Evolutionary conservation across 2,888 invertebrate genomes (phyloP).

Genomic region (Drosophila niveifrons): DNA sequence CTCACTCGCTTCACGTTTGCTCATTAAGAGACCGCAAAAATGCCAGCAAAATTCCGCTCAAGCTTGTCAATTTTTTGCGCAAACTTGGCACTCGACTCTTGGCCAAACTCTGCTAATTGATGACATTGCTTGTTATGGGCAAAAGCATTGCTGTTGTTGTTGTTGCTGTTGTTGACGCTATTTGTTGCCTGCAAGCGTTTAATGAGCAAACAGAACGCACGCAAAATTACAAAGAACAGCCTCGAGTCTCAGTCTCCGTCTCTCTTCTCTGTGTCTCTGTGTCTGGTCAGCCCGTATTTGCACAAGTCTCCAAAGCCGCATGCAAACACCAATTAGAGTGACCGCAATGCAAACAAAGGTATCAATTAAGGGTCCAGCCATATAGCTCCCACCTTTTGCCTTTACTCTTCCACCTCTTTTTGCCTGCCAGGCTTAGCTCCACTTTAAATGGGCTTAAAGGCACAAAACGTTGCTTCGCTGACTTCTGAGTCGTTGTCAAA

Average conservation of each 20-base stretch:
- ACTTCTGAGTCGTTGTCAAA: conserved; percentile 14
- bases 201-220: conserved; percentile 81
- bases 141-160: conserved; percentile 16
- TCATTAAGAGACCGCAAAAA: conserved; percentile 63
- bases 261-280: conserved; percentile 16
- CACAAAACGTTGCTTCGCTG: background rate
- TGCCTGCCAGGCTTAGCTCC: conserved; percentile 1
- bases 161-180: conserved; percentile 15
- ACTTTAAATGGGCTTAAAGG: conserved; percentile 28
- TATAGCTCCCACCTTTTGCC: background rate
- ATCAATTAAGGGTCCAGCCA: conserved; percentile 71
- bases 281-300: conserved; percentile 74
- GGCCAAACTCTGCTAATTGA: conserved; percentile 72
- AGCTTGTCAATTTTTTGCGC: conserved; percentile 74
- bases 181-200: conserved; percentile 70
- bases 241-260: conserved; percentile 7
- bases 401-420: background rate
- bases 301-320: conserved; percentile 79
- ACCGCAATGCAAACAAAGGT: conserved; percentile 79
- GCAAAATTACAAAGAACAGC: conserved; percentile 78
- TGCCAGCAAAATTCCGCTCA: conserved; percentile 37
- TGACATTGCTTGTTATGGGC: conserved; percentile 47
- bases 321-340: conserved; percentile 81
- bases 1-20: conserved; percentile 56
- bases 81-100: conserved; percentile 66